These are phyloP conservation scores for Euglossa dilemma DNA, from an alignment of 1,140 invertebrate species.

Conservation along the genomic window DNA sequence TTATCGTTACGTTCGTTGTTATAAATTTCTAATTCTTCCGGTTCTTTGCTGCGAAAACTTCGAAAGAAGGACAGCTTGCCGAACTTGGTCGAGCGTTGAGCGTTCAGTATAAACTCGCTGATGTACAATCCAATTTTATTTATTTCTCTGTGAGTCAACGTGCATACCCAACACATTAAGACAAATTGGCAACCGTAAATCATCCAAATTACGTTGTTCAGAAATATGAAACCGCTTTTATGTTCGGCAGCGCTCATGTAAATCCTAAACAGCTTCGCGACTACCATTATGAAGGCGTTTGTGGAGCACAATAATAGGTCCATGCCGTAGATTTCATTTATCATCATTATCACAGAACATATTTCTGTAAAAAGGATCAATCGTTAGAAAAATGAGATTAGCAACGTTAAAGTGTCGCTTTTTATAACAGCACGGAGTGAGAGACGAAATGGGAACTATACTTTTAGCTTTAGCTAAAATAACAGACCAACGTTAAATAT, in stretches of 20 bases:
- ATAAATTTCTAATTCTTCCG: background rate
- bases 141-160: conserved; percentile 58
- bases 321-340: conserved; percentile 67
- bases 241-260: conserved; percentile 72
- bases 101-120: conserved; percentile 56
- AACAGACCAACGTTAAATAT: background rate
- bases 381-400: background rate
- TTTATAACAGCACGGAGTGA: background rate
- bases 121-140: conserved; percentile 60
- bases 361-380: conserved; percentile 50
- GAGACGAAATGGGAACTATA: background rate
- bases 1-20: background rate
- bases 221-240: conserved; percentile 67
- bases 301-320: conserved; percentile 69
- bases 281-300: conserved; percentile 73
- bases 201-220: conserved; percentile 74
- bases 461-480: background rate
- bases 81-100: background rate
- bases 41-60: background rate
- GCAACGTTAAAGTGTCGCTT: background rate
- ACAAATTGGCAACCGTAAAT: conserved; percentile 65
- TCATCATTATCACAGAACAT: conserved; percentile 57
- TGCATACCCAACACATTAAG: conserved; percentile 67
- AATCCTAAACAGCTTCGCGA: conserved; percentile 71
- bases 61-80: background rate